phyloP scores from a whole-genome alignment of 2,888 invertebrate genomes.

The Philereme transversata region DNA sequence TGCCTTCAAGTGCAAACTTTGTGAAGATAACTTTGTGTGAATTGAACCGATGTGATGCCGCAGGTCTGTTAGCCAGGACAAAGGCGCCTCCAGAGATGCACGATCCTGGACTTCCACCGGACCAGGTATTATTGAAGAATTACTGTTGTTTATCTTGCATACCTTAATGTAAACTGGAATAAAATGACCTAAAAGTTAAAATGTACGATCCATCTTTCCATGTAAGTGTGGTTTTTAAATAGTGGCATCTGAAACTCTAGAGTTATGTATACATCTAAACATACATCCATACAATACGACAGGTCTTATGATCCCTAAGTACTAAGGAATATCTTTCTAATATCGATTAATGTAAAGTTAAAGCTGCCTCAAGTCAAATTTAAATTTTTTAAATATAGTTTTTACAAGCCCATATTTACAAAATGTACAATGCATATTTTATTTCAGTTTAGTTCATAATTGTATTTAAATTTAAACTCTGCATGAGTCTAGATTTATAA shows the following conservation, averaged over 20 bases:
- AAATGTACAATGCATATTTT: not conserved
- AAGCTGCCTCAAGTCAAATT: not conserved
- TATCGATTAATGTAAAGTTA: no score
- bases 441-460: not conserved
- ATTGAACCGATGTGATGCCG: slow-evolving; percentile 56
- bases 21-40: slow-evolving; percentile 46
- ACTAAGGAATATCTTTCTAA: no score
- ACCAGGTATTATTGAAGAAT: slow-evolving; percentile 66
- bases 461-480: not conserved
- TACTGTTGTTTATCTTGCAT: slow-evolving; percentile 35
- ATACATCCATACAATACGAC: no score
- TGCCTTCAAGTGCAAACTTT: slow-evolving; percentile 19
- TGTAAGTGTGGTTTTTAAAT: no score
- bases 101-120: slow-evolving; percentile 68
- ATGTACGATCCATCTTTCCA: no score
- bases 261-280: no score
- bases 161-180: not conserved
- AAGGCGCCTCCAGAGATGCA: slow-evolving; percentile 66
- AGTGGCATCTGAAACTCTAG: no score
- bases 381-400: not conserved
- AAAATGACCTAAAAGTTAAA: not conserved
- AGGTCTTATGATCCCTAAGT: no score
- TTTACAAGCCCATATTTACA: not conserved
- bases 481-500: slow-evolving; percentile 1
- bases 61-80: slow-evolving; percentile 80